Percentiles rank a stretch among this genome's conserved stretches.
phyloP scores from a whole-genome alignment of 92 coral and sea anemone species.

The Porites evermanni region DNA sequence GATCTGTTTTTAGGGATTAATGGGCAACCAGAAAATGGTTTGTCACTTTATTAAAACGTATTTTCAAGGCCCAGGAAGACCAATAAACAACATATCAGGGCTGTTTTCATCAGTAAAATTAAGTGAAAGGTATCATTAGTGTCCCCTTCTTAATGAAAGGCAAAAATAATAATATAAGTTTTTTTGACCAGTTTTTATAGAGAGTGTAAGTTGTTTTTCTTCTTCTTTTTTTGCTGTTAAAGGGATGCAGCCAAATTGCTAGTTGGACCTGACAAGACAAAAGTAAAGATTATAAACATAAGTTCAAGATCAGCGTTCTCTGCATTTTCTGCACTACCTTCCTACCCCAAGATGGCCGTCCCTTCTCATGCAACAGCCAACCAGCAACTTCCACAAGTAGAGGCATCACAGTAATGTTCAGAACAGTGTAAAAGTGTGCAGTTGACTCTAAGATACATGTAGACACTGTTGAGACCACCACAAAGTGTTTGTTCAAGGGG shows the following conservation, averaged over 20 bases:
- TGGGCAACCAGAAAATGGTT: no score
- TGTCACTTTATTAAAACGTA: no score
- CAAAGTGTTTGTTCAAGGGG: not conserved
- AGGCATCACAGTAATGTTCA: conserved; percentile 36
- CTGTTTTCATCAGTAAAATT: no score
- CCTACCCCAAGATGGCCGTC: conserved; percentile 77
- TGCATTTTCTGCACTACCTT: conserved; percentile 86
- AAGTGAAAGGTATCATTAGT: no score
- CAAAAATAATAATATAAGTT: no score
- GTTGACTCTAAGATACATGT: not conserved
- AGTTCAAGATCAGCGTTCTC: conserved; percentile 71
- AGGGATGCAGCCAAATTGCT: conserved; percentile 65
- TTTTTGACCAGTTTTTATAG: not conserved
- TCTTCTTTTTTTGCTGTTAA: conserved; percentile 1
- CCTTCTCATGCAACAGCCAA: conserved; percentile 39
- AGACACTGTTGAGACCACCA: not conserved
- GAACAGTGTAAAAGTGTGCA: not conserved
- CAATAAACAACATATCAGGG: no score
- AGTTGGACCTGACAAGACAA: conserved; percentile 87
- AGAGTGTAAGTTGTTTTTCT: not conserved
- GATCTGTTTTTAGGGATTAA: no score
- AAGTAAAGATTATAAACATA: conserved; percentile 81
- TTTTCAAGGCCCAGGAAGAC: no score
- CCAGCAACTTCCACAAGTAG: conserved; percentile 41
- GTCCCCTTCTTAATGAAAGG: no score